These are phyloP conservation scores for Anseranas semipalmata DNA, from an alignment of 2,113 vertebrate species.

Conservation along the genomic window DNA sequence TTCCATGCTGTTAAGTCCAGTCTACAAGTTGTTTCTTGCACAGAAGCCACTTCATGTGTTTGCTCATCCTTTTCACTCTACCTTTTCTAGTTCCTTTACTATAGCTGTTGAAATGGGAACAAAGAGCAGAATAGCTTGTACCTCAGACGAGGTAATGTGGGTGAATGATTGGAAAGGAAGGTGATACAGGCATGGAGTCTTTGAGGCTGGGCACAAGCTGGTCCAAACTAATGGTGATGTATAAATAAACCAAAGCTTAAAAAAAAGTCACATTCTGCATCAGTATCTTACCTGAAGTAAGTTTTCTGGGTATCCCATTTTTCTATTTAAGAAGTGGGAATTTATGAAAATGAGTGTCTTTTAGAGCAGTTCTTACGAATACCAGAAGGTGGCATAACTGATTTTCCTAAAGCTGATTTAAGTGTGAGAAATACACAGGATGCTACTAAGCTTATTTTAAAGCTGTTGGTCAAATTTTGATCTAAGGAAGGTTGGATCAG, in stretches of 20 bases:
- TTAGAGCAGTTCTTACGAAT: not conserved
- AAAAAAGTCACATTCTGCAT: not conserved
- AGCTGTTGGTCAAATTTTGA: not conserved
- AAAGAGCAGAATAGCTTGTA: not conserved
- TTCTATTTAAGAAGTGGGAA: not conserved
- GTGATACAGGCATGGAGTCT: not conserved
- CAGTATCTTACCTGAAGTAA: not conserved
- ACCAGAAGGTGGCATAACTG: slow-evolving; percentile 65
- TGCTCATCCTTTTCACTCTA: not conserved
- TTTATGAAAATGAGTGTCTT: not conserved
- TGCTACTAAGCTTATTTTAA: not conserved
- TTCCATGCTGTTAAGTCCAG: not conserved
- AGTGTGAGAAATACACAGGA: not conserved
- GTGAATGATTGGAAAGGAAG: not conserved
- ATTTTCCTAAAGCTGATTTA: not conserved
- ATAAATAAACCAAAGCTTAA: not conserved
- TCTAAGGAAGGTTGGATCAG: not conserved
- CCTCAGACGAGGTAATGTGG: not conserved
- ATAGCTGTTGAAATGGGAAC: not conserved
- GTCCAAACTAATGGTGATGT: not conserved
- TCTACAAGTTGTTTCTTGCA: not conserved
- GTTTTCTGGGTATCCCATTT: not conserved
- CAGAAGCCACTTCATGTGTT: not conserved
- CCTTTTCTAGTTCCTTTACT: not conserved
- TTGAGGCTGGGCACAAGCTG: not conserved